Evolutionary conservation across 2,888 invertebrate species (phyloP), one percentile per base, ranked within the genome.

Genomic region (Dexiosoma caninum): DNA sequence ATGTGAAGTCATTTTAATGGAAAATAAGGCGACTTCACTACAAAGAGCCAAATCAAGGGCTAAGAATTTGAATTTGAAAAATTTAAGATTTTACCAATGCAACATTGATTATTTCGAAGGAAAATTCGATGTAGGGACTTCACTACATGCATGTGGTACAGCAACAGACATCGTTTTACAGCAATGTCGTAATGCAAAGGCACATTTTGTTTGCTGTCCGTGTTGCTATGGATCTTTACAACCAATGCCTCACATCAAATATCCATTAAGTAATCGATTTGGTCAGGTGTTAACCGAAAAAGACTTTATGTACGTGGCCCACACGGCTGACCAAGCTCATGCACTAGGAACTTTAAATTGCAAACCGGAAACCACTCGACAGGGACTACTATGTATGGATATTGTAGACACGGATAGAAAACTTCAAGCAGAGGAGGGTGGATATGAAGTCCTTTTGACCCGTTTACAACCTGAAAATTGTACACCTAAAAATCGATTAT

Each of bases 161-260:
- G 98, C 98, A 1, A 97, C 97, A 1, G 98, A 98, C 90, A 92
- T 98, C 79, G 97, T 98, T 0, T 91, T 98, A 60, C 93, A 95
- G 85, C 95, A 95, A 86, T 98, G 98, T 88, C 92, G 95, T 12
- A 91, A 92, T 55, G 93, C 92, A 12, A 92, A 92, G 72, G 97
- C 98, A 0, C 93, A 94, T 82, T 97, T 98, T 91, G 95, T 97
- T 0, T 92, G 96, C 66, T 97, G 97, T 86, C 98, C 98, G 0
- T 98, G 98, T 88, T 98, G 98, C 88, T 98, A 98, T 90, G 98
- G 98, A 1, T 94, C 95, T 2, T 92, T 98, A 12, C 95, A 95
- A 89, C 92, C 94, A 81, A 96, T 96, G 85, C 88, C 96, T 84
- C 93, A 94, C 83, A 91, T 98, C 55, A 91, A 91, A 0, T 98